Percentiles rank a stretch among this genome's conserved stretches.
Evolutionary conservation across 2,797 vertebrate species (phyloP).

Genomic region (Natrix natrix): DNA sequence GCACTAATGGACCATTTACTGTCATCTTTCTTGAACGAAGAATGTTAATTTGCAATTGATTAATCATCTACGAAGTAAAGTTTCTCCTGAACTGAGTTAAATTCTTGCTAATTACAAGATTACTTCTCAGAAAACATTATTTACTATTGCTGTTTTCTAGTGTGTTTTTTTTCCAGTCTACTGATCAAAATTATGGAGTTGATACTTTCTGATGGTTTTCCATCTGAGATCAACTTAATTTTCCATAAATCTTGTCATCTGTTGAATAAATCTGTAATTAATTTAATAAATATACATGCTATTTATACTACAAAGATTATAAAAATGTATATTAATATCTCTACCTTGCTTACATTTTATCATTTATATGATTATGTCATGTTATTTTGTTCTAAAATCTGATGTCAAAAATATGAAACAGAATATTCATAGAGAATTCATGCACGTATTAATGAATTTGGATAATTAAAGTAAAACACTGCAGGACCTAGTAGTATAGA

Average conservation of each 20-base stretch:
- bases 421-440: background rate
- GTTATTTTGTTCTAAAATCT: constrained; percentile 26
- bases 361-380: background rate
- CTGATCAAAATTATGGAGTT: background rate
- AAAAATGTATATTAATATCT: background rate
- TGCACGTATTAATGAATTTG: background rate
- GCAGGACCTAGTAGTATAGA: background rate
- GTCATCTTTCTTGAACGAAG: background rate
- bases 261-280: background rate
- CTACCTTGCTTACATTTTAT: background rate
- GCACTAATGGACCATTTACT: background rate
- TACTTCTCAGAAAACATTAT: background rate
- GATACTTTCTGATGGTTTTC: background rate
- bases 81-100: background rate
- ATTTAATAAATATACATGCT: background rate
- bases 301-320: background rate
- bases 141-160: background rate
- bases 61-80: background rate
- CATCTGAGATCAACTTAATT: background rate
- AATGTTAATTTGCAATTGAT: background rate
- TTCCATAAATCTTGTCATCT: background rate
- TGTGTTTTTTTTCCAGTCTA: background rate
- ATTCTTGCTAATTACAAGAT: background rate
- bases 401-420: background rate
- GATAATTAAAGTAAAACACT: background rate